Percentiles rank a stretch among this genome's conserved stretches.
These are phyloP conservation scores for Epizoanthus ramosus DNA, from an alignment of 92 coral and sea anemone genomes.

Conservation along the genomic window DNA sequence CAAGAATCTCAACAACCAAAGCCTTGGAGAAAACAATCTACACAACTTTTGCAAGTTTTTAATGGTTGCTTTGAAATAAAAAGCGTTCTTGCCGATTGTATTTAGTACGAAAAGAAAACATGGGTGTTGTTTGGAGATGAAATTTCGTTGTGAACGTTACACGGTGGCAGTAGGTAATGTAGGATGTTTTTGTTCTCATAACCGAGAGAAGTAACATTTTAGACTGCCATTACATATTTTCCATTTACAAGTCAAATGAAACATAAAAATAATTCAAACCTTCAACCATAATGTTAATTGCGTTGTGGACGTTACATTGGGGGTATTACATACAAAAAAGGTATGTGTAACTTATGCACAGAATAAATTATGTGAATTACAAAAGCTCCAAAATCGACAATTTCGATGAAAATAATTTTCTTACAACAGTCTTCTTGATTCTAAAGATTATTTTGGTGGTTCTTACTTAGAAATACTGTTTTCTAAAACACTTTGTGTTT, in stretches of 20 bases:
- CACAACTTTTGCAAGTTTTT: neutral
- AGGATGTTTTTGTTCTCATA: neutral
- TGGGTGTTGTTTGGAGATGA: too few species aligned
- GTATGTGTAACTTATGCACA: neutral
- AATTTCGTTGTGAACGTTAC: neutral
- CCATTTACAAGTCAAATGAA: slow-evolving; percentile 1
- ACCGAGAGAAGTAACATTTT: neutral
- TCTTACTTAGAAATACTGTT: too few species aligned
- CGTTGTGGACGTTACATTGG: neutral
- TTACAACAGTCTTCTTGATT: too few species aligned
- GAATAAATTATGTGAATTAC: neutral
- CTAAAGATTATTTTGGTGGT: too few species aligned
- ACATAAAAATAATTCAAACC: neutral
- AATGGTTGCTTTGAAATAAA: too few species aligned
- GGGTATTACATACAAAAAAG: too few species aligned
- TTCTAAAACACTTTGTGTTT: too few species aligned
- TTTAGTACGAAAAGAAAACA: neutral
- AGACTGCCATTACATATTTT: neutral
- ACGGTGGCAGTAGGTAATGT: too few species aligned
- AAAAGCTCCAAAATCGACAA: neutral
- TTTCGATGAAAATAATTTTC: too few species aligned
- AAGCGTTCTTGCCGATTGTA: neutral
- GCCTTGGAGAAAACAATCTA: neutral
- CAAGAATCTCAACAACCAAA: neutral
- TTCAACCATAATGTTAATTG: too few species aligned